These are phyloP conservation scores for Sterna hirundo DNA, from an alignment of 2,113 vertebrate species.

Conservation along the genomic window DNA sequence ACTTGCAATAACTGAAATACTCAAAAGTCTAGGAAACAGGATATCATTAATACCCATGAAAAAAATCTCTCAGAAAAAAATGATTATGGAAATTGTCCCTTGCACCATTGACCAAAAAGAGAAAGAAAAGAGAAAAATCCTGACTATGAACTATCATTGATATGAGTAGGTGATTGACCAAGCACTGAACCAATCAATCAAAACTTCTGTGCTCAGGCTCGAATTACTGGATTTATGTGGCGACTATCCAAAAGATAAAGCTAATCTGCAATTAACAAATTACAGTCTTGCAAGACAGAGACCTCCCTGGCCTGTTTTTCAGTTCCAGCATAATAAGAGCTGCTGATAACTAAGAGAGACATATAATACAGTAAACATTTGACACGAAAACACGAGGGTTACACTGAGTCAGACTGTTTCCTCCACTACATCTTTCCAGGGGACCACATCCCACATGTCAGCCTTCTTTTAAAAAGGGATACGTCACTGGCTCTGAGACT, in stretches of 20 bases:
- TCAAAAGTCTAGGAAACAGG: background rate
- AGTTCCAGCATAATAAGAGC: background rate
- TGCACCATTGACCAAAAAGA: background rate
- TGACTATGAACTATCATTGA: background rate
- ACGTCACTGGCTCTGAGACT: background rate
- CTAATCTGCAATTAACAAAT: background rate
- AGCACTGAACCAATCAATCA: background rate
- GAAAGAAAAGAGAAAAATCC: background rate
- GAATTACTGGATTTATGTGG: background rate
- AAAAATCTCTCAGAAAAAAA: background rate
- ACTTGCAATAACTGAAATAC: background rate
- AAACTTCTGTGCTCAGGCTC: background rate
- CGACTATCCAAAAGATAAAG: background rate
- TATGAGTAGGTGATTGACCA: background rate
- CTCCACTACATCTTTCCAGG: background rate
- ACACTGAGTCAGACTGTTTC: background rate
- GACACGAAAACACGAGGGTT: background rate
- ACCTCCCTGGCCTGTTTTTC: background rate
- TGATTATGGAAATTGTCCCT: background rate
- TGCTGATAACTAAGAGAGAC: background rate
- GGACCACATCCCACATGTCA: background rate
- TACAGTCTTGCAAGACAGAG: background rate
- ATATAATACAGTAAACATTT: background rate
- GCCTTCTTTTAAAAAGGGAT: background rate
- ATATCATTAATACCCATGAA: background rate